Percentiles rank a stretch among this genome's conserved stretches.
Evolutionary conservation across 2,113 vertebrate genomes (phyloP).

Genomic region (Cololabis saira): DNA sequence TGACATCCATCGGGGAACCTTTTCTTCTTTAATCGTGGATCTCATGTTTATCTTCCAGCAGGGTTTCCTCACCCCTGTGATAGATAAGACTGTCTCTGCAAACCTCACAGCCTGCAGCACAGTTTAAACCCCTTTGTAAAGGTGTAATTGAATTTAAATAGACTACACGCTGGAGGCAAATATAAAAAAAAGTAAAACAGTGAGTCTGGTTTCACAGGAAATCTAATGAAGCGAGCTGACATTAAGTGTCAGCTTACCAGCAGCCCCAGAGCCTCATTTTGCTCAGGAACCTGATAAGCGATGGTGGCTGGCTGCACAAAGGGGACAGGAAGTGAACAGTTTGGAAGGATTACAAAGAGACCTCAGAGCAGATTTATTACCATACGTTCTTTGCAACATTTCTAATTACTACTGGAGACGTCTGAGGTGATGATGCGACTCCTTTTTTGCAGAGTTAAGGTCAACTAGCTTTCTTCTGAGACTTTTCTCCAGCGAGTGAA

Average conservation of each 20-base stretch:
- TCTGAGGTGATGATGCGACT: slow-evolving; percentile 60
- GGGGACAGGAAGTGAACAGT: slow-evolving; percentile 54
- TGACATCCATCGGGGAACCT: slow-evolving; percentile 22
- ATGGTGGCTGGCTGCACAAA: slow-evolving; percentile 37
- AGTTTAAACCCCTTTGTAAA: slow-evolving; percentile 41
- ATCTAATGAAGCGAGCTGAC: slow-evolving; percentile 59
- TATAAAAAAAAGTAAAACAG: slow-evolving; percentile 69
- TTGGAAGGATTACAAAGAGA: slow-evolving; percentile 52
- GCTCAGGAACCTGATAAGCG: slow-evolving; percentile 55
- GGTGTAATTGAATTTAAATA: slow-evolving; percentile 58
- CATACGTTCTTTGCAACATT: slow-evolving; percentile 30
- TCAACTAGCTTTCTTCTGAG: slow-evolving; percentile 38
- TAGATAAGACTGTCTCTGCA: slow-evolving; percentile 24
- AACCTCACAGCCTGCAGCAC: slow-evolving; percentile 26
- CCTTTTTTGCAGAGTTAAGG: slow-evolving; percentile 35
- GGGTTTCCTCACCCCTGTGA: slow-evolving; percentile 11
- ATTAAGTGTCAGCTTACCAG: slow-evolving; percentile 57
- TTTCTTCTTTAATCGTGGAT: slow-evolving; percentile 15
- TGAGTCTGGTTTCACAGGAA: slow-evolving; percentile 56
- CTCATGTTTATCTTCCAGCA: slow-evolving; percentile 36
- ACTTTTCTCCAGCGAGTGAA: slow-evolving; percentile 34
- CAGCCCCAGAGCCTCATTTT: slow-evolving; percentile 40
- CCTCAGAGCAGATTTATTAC: slow-evolving; percentile 45
- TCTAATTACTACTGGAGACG: slow-evolving; percentile 58
- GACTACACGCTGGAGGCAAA: slow-evolving; percentile 45